phyloP scores from a whole-genome alignment of 2,797 vertebrate species.

The Epinephelus coioides region DNA sequence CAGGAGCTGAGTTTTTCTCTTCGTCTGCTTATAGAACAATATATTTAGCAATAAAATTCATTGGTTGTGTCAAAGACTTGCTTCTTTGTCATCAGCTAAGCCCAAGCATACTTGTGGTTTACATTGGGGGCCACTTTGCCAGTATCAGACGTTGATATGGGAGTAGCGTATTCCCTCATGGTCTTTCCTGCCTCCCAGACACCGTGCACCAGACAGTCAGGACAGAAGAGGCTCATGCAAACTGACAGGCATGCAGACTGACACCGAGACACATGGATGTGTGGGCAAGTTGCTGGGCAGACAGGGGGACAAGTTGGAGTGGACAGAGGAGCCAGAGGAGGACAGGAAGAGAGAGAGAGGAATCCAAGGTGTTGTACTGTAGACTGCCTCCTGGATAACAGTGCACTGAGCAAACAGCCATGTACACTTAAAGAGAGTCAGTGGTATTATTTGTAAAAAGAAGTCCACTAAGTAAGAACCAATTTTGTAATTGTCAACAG shows the following conservation, averaged over 20 bases:
- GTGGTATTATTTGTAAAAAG: background rate
- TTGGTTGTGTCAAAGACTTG: conserved; percentile 6
- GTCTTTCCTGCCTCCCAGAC: conserved; percentile 68
- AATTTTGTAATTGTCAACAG: background rate
- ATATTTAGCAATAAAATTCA: conserved; percentile 10
- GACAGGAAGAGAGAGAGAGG: conserved; percentile 30
- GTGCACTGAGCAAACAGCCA: background rate
- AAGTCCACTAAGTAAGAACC: background rate
- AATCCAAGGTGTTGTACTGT: conserved; percentile 19
- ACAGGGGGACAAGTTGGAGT: conserved; percentile 64
- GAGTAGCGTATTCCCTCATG: conserved; percentile 60
- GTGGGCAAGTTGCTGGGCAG: conserved; percentile 73
- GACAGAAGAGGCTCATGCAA: conserved; percentile 68
- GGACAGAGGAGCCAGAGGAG: conserved; percentile 50
- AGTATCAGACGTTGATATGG: conserved; percentile 53
- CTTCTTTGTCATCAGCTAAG: conserved; percentile 48
- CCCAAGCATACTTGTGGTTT: conserved; percentile 32
- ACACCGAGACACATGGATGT: conserved; percentile 71
- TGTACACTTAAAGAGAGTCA: background rate
- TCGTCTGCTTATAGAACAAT: conserved; percentile 16
- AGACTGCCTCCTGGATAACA: conserved; percentile 22
- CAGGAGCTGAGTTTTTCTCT: conserved; percentile 5
- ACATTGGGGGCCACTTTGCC: conserved; percentile 49
- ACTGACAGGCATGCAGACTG: conserved; percentile 75
- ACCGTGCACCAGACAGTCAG: conserved; percentile 65